phyloP scores from a whole-genome alignment of 2,888 invertebrate species.

The Apotomis capreana region DNA sequence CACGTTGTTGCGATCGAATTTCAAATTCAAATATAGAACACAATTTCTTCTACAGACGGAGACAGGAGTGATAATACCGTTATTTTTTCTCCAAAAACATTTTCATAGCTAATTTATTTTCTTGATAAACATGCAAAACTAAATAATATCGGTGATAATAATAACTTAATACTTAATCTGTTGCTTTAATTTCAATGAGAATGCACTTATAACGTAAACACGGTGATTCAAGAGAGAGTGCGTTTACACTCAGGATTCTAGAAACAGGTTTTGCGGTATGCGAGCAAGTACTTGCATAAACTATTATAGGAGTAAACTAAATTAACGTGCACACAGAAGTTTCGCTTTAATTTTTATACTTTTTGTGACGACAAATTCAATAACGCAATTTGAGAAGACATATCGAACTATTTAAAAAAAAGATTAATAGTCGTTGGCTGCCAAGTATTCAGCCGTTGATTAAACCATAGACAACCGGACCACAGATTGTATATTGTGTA shows the following conservation, averaged over 20 bases:
- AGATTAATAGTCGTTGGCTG: conserved; percentile 31
- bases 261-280: conserved; percentile 31
- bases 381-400: conserved; percentile 17
- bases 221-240: conserved; percentile 34
- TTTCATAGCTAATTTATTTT: background rate
- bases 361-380: background rate
- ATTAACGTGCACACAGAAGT: background rate
- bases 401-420: conserved; percentile 30
- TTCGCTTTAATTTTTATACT: background rate
- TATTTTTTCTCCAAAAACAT: background rate
- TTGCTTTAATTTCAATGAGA: conserved; percentile 13
- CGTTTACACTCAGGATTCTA: conserved; percentile 24
- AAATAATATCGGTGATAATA: background rate
- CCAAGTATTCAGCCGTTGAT: conserved; percentile 33
- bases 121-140: background rate
- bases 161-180: background rate
- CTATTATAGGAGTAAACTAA: conserved; percentile 5
- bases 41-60: conserved; percentile 5
- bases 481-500: conserved; percentile 21
- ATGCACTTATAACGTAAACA: conserved; percentile 24
- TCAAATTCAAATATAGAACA: conserved; percentile 30
- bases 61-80: background rate
- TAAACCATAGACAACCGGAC: conserved; percentile 20
- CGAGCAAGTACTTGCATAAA: conserved; percentile 29
- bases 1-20: conserved; percentile 20